Percentiles rank a stretch among this genome's conserved stretches.
These are phyloP conservation scores for Brachypalpus laphriformis DNA, from an alignment of 2,888 invertebrate species.

Conservation along the genomic window DNA sequence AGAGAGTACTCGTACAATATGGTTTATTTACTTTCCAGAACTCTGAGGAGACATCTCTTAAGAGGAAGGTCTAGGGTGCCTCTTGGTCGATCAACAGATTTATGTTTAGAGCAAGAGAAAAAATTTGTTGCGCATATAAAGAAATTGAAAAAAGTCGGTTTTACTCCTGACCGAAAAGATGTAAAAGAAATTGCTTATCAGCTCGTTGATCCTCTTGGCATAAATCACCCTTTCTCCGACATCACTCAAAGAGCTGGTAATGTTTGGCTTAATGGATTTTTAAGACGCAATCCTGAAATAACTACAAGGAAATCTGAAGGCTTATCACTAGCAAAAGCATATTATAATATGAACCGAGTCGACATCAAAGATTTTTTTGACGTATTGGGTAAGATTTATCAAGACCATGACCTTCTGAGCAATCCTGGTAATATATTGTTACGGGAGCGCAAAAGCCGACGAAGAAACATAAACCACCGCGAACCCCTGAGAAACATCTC, in stretches of 20 bases:
- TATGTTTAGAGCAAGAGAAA: constrained; percentile 1
- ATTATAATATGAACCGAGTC: not conserved
- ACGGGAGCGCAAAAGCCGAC: too few species aligned
- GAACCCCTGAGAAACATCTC: too few species aligned
- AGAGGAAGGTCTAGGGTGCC: not conserved
- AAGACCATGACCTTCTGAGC: constrained; percentile 58
- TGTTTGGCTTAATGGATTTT: constrained; percentile 16
- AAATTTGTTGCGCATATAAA: constrained; percentile 9
- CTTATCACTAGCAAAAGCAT: not conserved
- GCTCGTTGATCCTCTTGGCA: constrained; percentile 8
- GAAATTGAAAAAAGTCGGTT: constrained; percentile 10
- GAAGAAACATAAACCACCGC: too few species aligned
- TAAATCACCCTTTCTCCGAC: not conserved
- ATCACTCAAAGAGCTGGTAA: not conserved
- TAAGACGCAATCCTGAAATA: constrained; percentile 9
- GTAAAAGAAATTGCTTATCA: constrained; percentile 11
- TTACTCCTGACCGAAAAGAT: constrained; percentile 1
- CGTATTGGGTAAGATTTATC: constrained; percentile 23
- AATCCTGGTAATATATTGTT: constrained; percentile 75
- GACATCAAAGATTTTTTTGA: constrained; percentile 31
- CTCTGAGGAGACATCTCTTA: not conserved
- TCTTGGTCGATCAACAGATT: not conserved
- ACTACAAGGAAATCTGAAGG: constrained; percentile 11
- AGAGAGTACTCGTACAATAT: too few species aligned
- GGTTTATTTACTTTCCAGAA: not conserved